phyloP scores from a whole-genome alignment of 1,140 invertebrate genomes.

The Papilio xuthus region DNA sequence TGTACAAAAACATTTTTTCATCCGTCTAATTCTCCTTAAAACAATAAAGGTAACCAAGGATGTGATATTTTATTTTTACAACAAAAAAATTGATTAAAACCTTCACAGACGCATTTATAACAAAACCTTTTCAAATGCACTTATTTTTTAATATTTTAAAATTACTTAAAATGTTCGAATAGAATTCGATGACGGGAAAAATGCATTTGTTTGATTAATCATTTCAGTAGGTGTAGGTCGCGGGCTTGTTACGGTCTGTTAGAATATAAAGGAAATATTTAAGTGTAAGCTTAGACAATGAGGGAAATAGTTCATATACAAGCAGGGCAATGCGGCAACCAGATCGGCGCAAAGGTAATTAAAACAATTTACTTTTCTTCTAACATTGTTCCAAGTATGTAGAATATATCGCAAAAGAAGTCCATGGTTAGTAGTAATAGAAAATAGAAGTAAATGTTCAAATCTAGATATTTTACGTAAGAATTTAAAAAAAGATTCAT shows the following conservation, averaged over 20 bases:
- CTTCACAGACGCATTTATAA: background rate
- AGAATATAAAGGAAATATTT: slow-evolving; percentile 51
- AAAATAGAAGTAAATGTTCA: too few relatives aligned
- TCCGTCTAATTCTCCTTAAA: too few relatives aligned
- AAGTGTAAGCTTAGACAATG: slow-evolving; percentile 79
- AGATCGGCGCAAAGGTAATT: slow-evolving; percentile 92
- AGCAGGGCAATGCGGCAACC: slow-evolving; percentile 94
- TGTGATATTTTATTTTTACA: background rate
- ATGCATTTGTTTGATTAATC: slow-evolving; percentile 64
- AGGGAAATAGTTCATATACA: slow-evolving; percentile 87
- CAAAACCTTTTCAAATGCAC: background rate
- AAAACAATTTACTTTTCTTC: slow-evolving; percentile 16
- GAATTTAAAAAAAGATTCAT: background rate
- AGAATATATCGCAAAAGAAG: background rate
- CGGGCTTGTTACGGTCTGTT: slow-evolving; percentile 44
- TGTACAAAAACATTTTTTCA: too few relatives aligned
- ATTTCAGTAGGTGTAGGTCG: slow-evolving; percentile 66
- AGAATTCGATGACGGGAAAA: slow-evolving; percentile 38
- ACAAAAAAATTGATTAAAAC: background rate
- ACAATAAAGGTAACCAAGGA: too few relatives aligned
- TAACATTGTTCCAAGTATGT: background rate
- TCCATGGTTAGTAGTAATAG: too few relatives aligned
- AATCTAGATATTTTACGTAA: too few relatives aligned
- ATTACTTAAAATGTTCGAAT: slow-evolving; percentile 41
- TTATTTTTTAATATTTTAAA: slow-evolving; percentile 31